These are phyloP conservation scores for Catostomus latipinnis DNA, from an alignment of 2,797 vertebrate species.

Conservation along the genomic window DNA sequence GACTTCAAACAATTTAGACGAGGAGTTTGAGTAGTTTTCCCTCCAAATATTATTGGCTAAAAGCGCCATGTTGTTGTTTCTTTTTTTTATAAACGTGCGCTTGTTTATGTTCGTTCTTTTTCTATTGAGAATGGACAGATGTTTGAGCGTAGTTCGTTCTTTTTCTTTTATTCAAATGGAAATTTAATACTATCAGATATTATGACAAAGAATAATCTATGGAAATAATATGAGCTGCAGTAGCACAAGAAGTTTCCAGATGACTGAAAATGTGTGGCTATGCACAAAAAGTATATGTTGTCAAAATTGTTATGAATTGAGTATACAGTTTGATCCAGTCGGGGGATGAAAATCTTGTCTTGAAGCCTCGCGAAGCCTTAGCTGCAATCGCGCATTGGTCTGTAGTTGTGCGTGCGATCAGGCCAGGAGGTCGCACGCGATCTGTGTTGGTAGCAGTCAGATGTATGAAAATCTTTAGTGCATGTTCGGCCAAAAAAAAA, in stretches of 20 bases:
- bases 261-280: slow-evolving; percentile 74
- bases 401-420: background rate
- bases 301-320: slow-evolving; percentile 53
- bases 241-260: slow-evolving; percentile 73
- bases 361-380: background rate
- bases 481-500: background rate
- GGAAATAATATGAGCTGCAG: slow-evolving; percentile 73
- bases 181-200: slow-evolving; percentile 68
- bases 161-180: slow-evolving; percentile 59
- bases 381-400: background rate
- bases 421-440: background rate
- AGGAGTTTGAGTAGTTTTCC: slow-evolving; percentile 77
- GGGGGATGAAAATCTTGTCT: slow-evolving; percentile 11
- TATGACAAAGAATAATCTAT: slow-evolving; percentile 67
- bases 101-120: slow-evolving; percentile 57
- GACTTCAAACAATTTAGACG: slow-evolving; percentile 94
- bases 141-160: slow-evolving; percentile 72
- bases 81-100: slow-evolving; percentile 39
- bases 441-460: background rate
- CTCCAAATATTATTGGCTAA: slow-evolving; percentile 14
- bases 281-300: slow-evolving; percentile 81
- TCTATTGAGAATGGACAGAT: slow-evolving; percentile 66
- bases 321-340: slow-evolving; percentile 54
- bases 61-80: slow-evolving; percentile 56
- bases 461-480: background rate